Evolutionary conservation across 1,140 invertebrate species (phyloP).

Genomic region (Pogonomyrmex barbatus): DNA sequence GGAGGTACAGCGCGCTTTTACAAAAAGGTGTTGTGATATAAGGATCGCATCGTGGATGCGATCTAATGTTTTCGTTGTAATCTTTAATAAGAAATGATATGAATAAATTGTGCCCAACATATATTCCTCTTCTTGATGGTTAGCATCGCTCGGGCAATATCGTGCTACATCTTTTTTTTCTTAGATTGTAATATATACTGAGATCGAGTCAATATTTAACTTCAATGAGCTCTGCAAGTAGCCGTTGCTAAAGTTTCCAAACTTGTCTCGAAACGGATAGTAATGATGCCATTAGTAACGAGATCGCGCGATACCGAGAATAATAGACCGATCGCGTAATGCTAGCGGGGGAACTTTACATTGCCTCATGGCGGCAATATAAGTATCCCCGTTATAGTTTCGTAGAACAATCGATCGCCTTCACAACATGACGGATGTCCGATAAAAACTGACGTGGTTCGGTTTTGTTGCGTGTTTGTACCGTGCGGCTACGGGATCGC

Average conservation of each 20-base stretch:
- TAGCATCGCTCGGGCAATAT: not conserved
- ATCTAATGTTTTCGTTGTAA: slow-evolving; percentile 42
- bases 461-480: slow-evolving; percentile 42
- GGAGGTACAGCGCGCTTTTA: not conserved
- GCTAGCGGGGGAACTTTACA: slow-evolving; percentile 51
- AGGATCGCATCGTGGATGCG: slow-evolving; percentile 18
- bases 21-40: slow-evolving; percentile 29
- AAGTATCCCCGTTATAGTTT: slow-evolving; percentile 63
- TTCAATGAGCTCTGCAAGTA: not conserved
- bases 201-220: not conserved
- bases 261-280: slow-evolving; percentile 20
- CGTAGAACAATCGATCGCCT: slow-evolving; percentile 69
- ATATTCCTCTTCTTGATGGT: not conserved
- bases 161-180: slow-evolving; percentile 8
- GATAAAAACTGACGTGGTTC: slow-evolving; percentile 73
- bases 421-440: slow-evolving; percentile 67
- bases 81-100: slow-evolving; percentile 23
- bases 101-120: slow-evolving; percentile 11
- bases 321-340: slow-evolving; percentile 36
- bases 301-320: slow-evolving; percentile 54
- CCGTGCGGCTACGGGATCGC: slow-evolving; percentile 47
- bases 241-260: not conserved
- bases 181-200: not conserved
- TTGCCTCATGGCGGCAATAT: slow-evolving; percentile 46
- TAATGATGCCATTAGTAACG: slow-evolving; percentile 49